Evolutionary conservation across 2,888 invertebrate genomes (phyloP).

Genomic region (Drosophila falleni): DNA sequence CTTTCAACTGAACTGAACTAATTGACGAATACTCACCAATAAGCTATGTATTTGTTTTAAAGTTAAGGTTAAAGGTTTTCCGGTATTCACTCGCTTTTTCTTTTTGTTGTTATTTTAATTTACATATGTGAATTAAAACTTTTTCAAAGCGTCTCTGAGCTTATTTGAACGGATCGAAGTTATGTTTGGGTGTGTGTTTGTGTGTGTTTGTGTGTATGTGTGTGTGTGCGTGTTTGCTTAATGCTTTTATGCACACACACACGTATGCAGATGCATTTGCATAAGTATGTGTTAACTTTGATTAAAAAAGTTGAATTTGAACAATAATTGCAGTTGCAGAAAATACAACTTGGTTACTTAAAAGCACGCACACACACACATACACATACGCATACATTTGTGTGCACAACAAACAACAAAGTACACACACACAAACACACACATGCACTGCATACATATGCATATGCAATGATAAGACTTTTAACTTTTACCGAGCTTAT

Average conservation of each 20-base stretch:
- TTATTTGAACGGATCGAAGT: conserved; percentile 8
- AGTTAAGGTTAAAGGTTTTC: background rate
- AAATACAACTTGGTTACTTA: conserved; percentile 19
- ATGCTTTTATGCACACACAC: conserved; percentile 9
- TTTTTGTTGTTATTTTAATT: background rate
- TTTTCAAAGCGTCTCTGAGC: background rate
- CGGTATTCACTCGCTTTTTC: background rate
- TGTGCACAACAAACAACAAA: conserved; percentile 37
- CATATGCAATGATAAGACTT: conserved; percentile 32
- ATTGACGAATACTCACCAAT: conserved; percentile 32
- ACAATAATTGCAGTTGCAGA: conserved; percentile 4
- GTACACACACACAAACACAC: conserved; percentile 12
- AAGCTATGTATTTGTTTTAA: conserved; percentile 3
- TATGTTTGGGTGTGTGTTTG: background rate
- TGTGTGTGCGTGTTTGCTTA: background rate
- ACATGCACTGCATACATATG: conserved; percentile 1
- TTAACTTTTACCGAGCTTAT: conserved; percentile 17
- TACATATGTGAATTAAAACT: background rate
- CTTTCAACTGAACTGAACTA: background rate
- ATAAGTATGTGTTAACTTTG: background rate
- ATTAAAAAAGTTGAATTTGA: conserved; percentile 13
- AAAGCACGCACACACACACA: conserved; percentile 4
- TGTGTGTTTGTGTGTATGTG: background rate
- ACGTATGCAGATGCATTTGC: background rate
- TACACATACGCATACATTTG: background rate